These are phyloP conservation scores for Nibea coibor DNA, from an alignment of 2,113 vertebrate species.

Conservation along the genomic window DNA sequence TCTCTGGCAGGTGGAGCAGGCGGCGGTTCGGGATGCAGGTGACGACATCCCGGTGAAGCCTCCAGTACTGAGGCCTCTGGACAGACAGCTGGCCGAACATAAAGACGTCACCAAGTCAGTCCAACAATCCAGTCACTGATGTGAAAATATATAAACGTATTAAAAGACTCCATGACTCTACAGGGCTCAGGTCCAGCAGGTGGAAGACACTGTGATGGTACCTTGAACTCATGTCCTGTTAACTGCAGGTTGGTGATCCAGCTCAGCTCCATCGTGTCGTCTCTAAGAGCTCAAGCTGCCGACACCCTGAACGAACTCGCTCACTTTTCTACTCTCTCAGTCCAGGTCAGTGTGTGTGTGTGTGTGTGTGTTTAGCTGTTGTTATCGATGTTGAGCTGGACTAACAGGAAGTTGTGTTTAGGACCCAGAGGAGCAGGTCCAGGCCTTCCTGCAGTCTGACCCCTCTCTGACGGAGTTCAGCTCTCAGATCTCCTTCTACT, in stretches of 20 bases:
- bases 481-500: slow-evolving; percentile 84
- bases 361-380: background rate
- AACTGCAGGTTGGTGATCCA: slow-evolving; percentile 81
- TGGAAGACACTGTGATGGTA: too few relatives aligned
- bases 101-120: slow-evolving; percentile 86
- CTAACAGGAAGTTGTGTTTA: slow-evolving; percentile 50
- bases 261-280: slow-evolving; percentile 81
- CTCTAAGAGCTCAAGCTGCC: slow-evolving; percentile 75
- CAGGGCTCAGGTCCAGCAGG: too few relatives aligned
- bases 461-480: slow-evolving; percentile 86
- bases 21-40: slow-evolving; percentile 71
- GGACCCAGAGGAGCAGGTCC: slow-evolving; percentile 87
- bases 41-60: slow-evolving; percentile 82
- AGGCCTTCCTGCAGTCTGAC: slow-evolving; percentile 81
- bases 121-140: background rate
- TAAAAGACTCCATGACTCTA: too few relatives aligned
- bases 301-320: slow-evolving; percentile 80
- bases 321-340: slow-evolving; percentile 87
- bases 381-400: background rate
- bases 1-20: slow-evolving; percentile 83
- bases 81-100: slow-evolving; percentile 86
- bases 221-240: too few relatives aligned
- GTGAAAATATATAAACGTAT: too few relatives aligned
- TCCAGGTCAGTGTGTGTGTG: slow-evolving; percentile 79
- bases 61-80: slow-evolving; percentile 79